Conservation (phyloP, 2,113 vertebrate genomes). For the Phocoena phocoena region DNA sequence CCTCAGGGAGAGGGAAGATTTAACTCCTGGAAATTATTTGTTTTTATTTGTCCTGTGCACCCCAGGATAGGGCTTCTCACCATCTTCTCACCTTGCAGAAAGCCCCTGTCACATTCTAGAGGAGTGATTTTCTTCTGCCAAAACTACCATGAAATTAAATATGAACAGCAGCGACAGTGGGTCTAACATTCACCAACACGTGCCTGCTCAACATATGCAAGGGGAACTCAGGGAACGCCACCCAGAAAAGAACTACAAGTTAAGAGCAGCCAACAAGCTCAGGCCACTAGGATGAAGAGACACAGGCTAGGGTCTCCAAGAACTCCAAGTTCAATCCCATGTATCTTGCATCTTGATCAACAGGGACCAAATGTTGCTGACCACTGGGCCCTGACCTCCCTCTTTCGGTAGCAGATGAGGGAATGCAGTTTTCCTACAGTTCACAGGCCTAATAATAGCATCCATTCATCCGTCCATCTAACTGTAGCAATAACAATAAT, state of each 20-base stretch:
- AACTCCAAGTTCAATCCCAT: neutral
- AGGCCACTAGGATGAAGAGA: neutral
- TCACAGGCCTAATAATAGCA: neutral
- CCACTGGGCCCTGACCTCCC: no score
- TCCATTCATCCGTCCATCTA: neutral
- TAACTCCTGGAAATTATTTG: constrained; percentile 62
- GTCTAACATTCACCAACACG: neutral
- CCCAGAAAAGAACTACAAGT: neutral
- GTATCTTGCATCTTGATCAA: neutral
- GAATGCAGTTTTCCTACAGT: neutral
- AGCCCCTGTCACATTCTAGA: constrained; percentile 24
- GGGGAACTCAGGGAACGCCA: neutral
- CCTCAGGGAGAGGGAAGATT: constrained; percentile 49
- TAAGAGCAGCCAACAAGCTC: neutral
- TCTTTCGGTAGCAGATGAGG: neutral
- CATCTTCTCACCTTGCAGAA: constrained; percentile 36
- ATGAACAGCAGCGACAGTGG: neutral
- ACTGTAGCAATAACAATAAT: neutral
- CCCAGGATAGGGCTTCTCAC: constrained; percentile 15
- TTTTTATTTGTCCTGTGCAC: constrained; percentile 54
- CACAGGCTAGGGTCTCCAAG: neutral
- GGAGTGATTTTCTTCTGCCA: constrained; percentile 36
- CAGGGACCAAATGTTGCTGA: neutral
- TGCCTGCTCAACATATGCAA: neutral
- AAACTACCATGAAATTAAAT: constrained; percentile 34